A percentile compares a stretch with the other conserved stretches of the same genome.
Conservation (phyloP, 2,113 vertebrate genomes). For the Chloropsis cyanopogon region DNA sequence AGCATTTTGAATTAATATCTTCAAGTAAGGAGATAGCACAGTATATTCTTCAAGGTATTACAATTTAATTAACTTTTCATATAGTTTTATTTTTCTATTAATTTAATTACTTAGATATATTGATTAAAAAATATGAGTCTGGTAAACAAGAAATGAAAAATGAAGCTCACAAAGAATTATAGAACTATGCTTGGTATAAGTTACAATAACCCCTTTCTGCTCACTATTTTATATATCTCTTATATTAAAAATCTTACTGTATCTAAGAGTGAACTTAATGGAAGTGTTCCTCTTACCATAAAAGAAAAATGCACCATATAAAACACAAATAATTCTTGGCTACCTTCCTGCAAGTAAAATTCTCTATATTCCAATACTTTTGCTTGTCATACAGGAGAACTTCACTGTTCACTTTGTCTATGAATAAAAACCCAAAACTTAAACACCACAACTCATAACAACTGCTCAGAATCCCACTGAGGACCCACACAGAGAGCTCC, state of each 20-base stretch:
- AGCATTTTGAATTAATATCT: neutral
- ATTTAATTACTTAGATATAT: neutral
- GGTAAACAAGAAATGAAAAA: neutral
- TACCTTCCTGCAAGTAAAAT: neutral
- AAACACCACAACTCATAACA: neutral
- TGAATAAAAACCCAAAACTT: neutral
- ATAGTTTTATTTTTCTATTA: neutral
- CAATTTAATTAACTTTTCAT: neutral
- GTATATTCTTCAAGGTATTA: neutral
- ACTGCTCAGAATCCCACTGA: neutral
- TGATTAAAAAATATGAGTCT: accelerated
- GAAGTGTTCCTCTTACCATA: neutral
- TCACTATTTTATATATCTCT: neutral
- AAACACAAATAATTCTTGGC: neutral
- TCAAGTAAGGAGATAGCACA: neutral
- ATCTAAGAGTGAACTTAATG: neutral
- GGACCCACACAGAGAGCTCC: neutral
- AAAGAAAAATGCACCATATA: neutral
- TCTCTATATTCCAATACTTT: neutral
- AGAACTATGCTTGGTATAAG: neutral
- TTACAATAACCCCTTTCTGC: neutral
- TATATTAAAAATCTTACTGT: neutral
- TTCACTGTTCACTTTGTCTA: neutral
- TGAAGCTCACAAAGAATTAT: neutral
- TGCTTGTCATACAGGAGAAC: neutral